Base-by-base conservation (phyloP, 2,113 vertebrate genomes). In the Nesoenas mayeri region DNA sequence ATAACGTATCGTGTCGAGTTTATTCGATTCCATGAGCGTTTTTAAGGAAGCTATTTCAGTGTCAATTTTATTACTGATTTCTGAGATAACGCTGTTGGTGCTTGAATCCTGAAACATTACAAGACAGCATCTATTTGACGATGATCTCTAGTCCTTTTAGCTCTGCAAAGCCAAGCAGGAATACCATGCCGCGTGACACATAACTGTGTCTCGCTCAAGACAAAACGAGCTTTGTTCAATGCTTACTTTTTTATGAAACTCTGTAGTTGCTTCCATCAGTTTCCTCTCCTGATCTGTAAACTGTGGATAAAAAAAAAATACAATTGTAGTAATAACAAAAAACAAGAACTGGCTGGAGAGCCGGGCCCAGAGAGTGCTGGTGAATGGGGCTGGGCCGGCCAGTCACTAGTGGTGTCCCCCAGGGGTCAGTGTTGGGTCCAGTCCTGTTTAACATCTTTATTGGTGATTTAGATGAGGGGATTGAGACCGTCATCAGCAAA, bases 211-310 rank as follows among this genome's bases (percentile, higher is more conserved):
- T 28, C 10, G 26, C 54, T 80, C 28, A 11, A 7, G 15, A 26
- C 2, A 14, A 44, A 25, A 25, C 1, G 6, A 50, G 9, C 17
- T 66, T 19, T 48, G 28, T 7, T 78, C 65, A 67, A 4, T 11
- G 61, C 93, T 96, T 96, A 99, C 99, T 97, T 98, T 99, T 94
- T 98, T 98, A 64, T 98, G 98, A 89, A 99, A 99, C 88, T 99
- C 99, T 57, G 98, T 98, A 32, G 96, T 98, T 34, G 98, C 97
- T 97, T 99, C 99, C 98, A 99, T 99, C 88, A 99, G 96, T 94
- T 99, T 99, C 96, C 97, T 99, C 95, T 99, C 99, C 94, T 99
- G 99, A 53, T 99, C 99, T 94, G 98, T 99, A 86, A 99, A 99
- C 99, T 99, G 93, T 71, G 90, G 57, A 31, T 81, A 81, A 77